Percentiles rank a stretch among this genome's conserved stretches.
Evolutionary conservation across 2,797 vertebrate genomes (phyloP).

Genomic region (Telmatherina bonti): DNA sequence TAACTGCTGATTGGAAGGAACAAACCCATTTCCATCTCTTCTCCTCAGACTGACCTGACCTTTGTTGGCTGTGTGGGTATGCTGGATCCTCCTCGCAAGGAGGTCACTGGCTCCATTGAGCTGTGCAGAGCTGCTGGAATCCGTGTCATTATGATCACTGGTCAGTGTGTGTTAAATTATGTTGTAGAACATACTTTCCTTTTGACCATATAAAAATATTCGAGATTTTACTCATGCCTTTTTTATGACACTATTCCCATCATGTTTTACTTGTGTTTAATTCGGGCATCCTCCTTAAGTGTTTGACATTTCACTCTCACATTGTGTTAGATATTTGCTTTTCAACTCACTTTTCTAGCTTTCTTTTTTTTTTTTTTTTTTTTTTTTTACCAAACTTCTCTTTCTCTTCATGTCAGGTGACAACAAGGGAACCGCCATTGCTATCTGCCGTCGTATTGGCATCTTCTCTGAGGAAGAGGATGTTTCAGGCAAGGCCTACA

Average conservation of each 20-base stretch:
- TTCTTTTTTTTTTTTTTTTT: no score
- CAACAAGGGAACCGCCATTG: constrained; percentile 96
- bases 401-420: constrained; percentile 80
- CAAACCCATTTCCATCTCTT: neutral
- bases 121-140: constrained; percentile 92
- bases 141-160: constrained; percentile 98
- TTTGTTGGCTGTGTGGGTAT: constrained; percentile 94
- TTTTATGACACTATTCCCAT: neutral
- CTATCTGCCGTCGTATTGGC: constrained; percentile 96
- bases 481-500: constrained; percentile 87
- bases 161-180: constrained; percentile 54
- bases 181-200: neutral
- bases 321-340: neutral
- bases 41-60: constrained; percentile 88
- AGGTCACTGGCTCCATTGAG: constrained; percentile 89
- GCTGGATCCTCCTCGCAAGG: constrained; percentile 95
- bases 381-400: neutral
- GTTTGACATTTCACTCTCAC: neutral
- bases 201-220: neutral
- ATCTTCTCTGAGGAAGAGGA: constrained; percentile 92
- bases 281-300: neutral
- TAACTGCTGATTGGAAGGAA: neutral
- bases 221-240: neutral
- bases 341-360: neutral
- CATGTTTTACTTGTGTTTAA: neutral